These are phyloP conservation scores for Heliconius hewitsoni DNA, from an alignment of 1,140 invertebrate species.

Conservation along the genomic window DNA sequence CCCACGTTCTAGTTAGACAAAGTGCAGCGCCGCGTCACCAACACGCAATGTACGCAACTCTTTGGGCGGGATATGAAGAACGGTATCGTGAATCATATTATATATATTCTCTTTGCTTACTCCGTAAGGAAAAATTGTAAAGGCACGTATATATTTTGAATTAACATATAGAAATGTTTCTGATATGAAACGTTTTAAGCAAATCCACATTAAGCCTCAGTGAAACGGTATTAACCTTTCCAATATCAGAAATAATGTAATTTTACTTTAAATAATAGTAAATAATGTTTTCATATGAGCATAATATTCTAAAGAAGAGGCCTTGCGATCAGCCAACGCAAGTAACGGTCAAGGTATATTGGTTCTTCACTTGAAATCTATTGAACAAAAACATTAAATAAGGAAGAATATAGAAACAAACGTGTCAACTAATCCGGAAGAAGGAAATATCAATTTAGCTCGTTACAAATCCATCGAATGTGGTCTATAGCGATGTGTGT, in stretches of 20 bases:
- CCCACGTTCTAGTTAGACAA: neutral
- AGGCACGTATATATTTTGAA: neutral
- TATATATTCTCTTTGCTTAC: neutral
- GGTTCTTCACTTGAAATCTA: slow-evolving; percentile 3
- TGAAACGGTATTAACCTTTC: slow-evolving; percentile 3
- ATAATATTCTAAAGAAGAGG: slow-evolving; percentile 57
- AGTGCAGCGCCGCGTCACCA: neutral
- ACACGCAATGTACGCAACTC: neutral
- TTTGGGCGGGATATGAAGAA: neutral
- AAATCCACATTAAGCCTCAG: neutral
- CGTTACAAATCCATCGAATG: slow-evolving; percentile 5
- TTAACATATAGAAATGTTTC: slow-evolving; percentile 2
- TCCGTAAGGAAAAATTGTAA: neutral
- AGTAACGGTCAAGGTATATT: slow-evolving; percentile 51
- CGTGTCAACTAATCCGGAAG: slow-evolving; percentile 26
- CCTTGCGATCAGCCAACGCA: slow-evolving; percentile 39
- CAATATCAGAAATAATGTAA: slow-evolving; percentile 19
- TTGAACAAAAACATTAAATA: slow-evolving; percentile 15
- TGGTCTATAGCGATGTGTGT: neutral
- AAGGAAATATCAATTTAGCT: slow-evolving; percentile 24
- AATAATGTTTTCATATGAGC: slow-evolving; percentile 54
- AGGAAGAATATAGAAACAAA: slow-evolving; percentile 23
- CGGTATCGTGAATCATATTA: neutral
- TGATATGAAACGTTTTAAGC: neutral
- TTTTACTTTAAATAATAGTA: slow-evolving; percentile 26